Percentiles rank a stretch among this genome's conserved stretches.
Conservation (phyloP, 2,888 invertebrate genomes). For the Anthrax anthrax region DNA sequence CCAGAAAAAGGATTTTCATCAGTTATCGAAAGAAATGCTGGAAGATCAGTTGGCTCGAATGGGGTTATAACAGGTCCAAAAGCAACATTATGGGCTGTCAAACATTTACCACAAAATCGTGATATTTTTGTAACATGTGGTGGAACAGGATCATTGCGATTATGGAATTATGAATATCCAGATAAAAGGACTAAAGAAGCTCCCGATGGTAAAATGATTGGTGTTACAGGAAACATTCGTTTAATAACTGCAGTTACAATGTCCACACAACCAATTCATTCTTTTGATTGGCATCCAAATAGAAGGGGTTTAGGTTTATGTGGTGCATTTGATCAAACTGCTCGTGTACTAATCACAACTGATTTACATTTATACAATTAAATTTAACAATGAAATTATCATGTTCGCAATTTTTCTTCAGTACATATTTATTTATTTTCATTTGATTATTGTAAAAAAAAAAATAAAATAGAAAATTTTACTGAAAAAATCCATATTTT, state of each 20-base stretch:
- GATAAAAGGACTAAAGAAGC: constrained; percentile 55
- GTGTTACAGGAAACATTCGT: constrained; percentile 60
- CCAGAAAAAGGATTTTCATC: constrained; percentile 72
- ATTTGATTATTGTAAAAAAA: too few species aligned
- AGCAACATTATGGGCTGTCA: constrained; percentile 79
- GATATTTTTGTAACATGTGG: constrained; percentile 85
- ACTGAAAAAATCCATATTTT: too few species aligned
- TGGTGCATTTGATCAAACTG: constrained; percentile 81
- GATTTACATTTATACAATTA: constrained; percentile 59
- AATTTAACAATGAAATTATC: background rate
- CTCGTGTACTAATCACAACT: constrained; percentile 75
- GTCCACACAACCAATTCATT: constrained; percentile 76
- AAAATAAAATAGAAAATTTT: too few species aligned
- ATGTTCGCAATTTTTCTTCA: too few species aligned
- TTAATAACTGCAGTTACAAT: constrained; percentile 67
- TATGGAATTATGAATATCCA: constrained; percentile 96
- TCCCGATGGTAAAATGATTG: constrained; percentile 53
- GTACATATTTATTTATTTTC: too few species aligned
- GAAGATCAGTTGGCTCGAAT: constrained; percentile 32
- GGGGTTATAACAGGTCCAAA: constrained; percentile 43
- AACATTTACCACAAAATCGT: constrained; percentile 85
- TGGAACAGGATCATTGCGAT: constrained; percentile 73
- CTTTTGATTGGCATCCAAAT: constrained; percentile 85
- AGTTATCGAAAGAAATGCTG: constrained; percentile 35
- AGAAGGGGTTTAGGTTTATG: constrained; percentile 77